Evolutionary conservation across 2,797 vertebrate species (phyloP), one percentile per base, ranked within the genome.

Genomic region (Micrastur ruficollis): DNA sequence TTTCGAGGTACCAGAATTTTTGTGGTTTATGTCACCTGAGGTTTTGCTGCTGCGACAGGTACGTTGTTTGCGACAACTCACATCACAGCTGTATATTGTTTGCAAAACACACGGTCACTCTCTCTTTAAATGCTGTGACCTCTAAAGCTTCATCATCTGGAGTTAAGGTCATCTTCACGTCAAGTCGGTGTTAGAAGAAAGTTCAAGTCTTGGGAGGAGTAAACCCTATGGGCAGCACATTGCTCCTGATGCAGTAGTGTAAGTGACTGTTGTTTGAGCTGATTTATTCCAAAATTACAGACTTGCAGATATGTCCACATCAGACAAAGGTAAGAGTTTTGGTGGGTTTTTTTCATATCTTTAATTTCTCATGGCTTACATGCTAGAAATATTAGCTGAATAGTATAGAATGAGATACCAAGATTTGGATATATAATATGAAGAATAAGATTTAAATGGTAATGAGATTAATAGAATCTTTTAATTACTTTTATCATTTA

Each of bases 391-490:
- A 65, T 46, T 81, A 38, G 59, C 46, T 47, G 55, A 61, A 66
- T 55, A 40, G 6, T 36, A 31, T 29, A 62, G 81, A 73, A 82
- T 40, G 70, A 66, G 34, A 56, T 40, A 55, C 50, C 2, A 22
- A 92, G n/a, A 67, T 72, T 79, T 47, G 46, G 32, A 15, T 78
- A 12, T 73, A 49, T 36, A 55, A 68, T 61, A 80, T 59, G 46
- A 90, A 26, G 59, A 93, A 42, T 50, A 87, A 67, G 56, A 87
- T 68, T 95, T 70, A 92, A 94, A 71, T 59, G 73, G 61, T 86
- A 93, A 90, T 96, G 82, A 81, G 62, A 87, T 92, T 80, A 89
- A 91, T 79, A 29, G 25, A 26, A 49, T 74, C 71, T 65, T 65
- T n/a, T 76, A 70, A 73, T 83, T 55, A 44, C 25, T 83, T 56